Conservation (phyloP, 2,113 vertebrate species). For the Leucosticte australis region DNA sequence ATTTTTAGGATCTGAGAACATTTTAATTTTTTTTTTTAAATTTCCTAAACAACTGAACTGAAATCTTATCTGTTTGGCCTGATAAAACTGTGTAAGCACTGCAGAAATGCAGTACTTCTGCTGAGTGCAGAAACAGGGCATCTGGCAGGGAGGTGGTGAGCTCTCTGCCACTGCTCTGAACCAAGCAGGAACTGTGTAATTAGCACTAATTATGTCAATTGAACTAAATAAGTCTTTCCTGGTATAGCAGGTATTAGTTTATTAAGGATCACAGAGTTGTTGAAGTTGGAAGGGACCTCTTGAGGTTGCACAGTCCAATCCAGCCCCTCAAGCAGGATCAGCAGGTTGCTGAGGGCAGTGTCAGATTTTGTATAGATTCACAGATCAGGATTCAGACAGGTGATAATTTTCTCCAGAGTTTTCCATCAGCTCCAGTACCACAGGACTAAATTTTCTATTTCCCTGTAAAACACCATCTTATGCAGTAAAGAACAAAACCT, state of each 20-base stretch:
- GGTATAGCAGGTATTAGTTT: background rate
- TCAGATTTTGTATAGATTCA: background rate
- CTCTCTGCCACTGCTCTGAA: background rate
- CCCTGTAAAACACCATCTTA: background rate
- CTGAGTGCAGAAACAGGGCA: background rate
- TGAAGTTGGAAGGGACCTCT: background rate
- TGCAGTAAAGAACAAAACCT: background rate
- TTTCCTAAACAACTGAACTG: background rate
- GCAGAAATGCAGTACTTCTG: background rate
- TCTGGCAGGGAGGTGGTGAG: background rate
- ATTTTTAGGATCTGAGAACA: background rate
- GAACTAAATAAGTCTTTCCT: background rate
- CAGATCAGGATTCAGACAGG: background rate
- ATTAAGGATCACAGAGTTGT: background rate
- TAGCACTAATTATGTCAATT: background rate
- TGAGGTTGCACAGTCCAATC: background rate
- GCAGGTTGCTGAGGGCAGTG: background rate
- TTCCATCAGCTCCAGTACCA: background rate
- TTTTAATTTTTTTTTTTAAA: background rate
- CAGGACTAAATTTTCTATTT: background rate
- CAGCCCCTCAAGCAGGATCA: background rate
- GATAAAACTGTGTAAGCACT: background rate
- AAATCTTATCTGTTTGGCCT: background rate
- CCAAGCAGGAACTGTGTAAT: background rate
- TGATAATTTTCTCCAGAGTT: background rate